Percentiles rank a stretch among this genome's conserved stretches.
Conservation (phyloP, 2,113 vertebrate species). For the Sinocyclocheilus rhinocerous region DNA sequence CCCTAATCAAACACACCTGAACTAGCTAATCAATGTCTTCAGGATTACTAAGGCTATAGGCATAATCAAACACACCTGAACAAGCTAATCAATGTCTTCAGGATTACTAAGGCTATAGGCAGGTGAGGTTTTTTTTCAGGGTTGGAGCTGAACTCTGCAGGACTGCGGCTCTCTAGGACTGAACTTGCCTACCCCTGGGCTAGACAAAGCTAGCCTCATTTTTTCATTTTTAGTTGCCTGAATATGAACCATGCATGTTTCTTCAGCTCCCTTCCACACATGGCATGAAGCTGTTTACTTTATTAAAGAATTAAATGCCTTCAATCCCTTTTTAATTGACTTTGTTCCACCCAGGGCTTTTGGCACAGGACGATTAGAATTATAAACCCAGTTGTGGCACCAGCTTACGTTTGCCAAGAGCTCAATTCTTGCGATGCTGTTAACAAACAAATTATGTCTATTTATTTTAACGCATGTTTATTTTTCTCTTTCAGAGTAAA, state of each 20-base stretch:
- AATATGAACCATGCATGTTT: conserved; percentile 34
- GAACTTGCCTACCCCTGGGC: too few species aligned
- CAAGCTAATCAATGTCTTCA: too few species aligned
- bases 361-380: conserved; percentile 61
- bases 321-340: conserved; percentile 78
- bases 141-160: too few species aligned
- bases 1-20: too few species aligned
- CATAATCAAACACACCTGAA: too few species aligned
- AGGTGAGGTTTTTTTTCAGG: too few species aligned
- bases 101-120: too few species aligned
- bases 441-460: conserved; percentile 71
- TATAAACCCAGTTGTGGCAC: conserved; percentile 62
- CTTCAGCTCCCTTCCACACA: neutral
- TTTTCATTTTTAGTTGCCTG: neutral
- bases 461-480: conserved; percentile 61
- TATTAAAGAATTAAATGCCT: conserved; percentile 72
- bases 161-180: too few species aligned
- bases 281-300: conserved; percentile 67
- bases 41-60: too few species aligned
- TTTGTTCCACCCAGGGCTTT: conserved; percentile 65
- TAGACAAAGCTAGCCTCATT: conserved; percentile 33
- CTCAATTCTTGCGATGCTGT: conserved; percentile 64
- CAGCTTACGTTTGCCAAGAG: conserved; percentile 63
- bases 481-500: conserved; percentile 87
- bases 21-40: too few species aligned